phyloP scores from a whole-genome alignment of 2,797 vertebrate genomes.

The Serranus cabrilla region DNA sequence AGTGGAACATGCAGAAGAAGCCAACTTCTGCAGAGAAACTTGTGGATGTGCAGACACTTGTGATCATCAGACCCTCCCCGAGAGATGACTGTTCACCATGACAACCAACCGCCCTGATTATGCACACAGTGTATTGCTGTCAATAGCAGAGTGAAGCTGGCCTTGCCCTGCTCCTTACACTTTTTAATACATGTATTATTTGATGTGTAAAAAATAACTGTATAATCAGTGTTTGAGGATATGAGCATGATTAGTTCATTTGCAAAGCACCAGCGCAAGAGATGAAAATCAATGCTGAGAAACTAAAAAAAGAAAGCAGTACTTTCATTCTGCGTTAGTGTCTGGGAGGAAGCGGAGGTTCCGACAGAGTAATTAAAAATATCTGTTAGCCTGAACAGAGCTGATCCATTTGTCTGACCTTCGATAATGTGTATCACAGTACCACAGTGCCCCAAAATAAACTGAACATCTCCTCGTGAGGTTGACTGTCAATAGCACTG shows the following conservation, averaged over 20 bases:
- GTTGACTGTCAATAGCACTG: slow-evolving; percentile 48
- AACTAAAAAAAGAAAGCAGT: slow-evolving; percentile 3
- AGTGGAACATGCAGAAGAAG: neutral
- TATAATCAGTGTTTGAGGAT: slow-evolving; percentile 7
- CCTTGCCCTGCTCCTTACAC: neutral
- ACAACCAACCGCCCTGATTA: slow-evolving; percentile 22
- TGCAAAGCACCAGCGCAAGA: slow-evolving; percentile 11
- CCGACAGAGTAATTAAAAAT: slow-evolving; percentile 56
- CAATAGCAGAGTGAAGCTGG: slow-evolving; percentile 7
- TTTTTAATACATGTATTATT: slow-evolving; percentile 5
- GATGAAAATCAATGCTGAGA: slow-evolving; percentile 34
- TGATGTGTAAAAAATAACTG: slow-evolving; percentile 5
- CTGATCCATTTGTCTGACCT: slow-evolving; percentile 47
- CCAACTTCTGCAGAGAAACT: neutral
- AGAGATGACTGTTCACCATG: slow-evolving; percentile 30
- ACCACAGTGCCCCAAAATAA: slow-evolving; percentile 30
- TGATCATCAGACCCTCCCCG: slow-evolving; percentile 11
- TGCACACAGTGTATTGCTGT: neutral
- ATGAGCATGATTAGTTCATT: neutral
- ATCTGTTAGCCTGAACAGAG: slow-evolving; percentile 34
- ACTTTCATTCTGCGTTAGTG: slow-evolving; percentile 9
- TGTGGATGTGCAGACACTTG: slow-evolving; percentile 17
- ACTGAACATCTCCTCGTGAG: slow-evolving; percentile 40
- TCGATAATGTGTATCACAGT: slow-evolving; percentile 37
- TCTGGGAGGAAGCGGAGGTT: slow-evolving; percentile 41